phyloP scores from a whole-genome alignment of 1,140 invertebrate genomes.

The Chrysoperla carnea region DNA sequence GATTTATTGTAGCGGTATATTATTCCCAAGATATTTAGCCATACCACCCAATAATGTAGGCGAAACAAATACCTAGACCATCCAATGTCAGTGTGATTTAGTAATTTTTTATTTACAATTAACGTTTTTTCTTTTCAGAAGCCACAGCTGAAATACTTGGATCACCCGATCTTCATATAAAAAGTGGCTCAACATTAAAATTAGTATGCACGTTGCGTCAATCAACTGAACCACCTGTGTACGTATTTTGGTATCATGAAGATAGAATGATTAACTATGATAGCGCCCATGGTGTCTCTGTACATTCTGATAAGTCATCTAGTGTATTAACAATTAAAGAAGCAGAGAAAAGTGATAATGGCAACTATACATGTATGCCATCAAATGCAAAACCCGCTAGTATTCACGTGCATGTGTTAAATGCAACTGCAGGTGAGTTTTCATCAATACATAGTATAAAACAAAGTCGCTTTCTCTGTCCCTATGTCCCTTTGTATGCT shows the following conservation, averaged over 20 bases:
- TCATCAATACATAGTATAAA: too few species aligned
- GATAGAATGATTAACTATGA: conserved; percentile 58
- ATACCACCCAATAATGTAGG: too few species aligned
- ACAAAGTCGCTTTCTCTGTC: too few species aligned
- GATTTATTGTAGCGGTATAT: too few species aligned
- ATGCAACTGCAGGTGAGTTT: conserved; percentile 22
- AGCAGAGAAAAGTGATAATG: conserved; percentile 35
- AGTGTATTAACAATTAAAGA: conserved; percentile 35
- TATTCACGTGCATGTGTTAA: conserved; percentile 47
- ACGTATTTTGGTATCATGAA: conserved; percentile 66
- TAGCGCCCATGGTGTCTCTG: conserved; percentile 20
- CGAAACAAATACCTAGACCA: too few species aligned
- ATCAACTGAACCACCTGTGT: conserved; percentile 55
- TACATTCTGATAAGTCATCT: conserved; percentile 24
- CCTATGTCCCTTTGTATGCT: too few species aligned
- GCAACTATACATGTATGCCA: conserved; percentile 50
- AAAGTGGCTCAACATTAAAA: conserved; percentile 50
- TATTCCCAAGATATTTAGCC: too few species aligned
- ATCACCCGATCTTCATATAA: conserved; percentile 54
- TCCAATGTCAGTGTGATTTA: too few species aligned
- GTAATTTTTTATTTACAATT: too few species aligned
- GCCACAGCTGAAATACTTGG: conserved; percentile 56
- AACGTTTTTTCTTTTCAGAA: conserved; percentile 27
- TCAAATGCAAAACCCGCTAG: conserved; percentile 46
- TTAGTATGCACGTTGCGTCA: conserved; percentile 51